Base-by-base conservation (phyloP, 1,140 invertebrate species). In the Mamestra configurata region DNA sequence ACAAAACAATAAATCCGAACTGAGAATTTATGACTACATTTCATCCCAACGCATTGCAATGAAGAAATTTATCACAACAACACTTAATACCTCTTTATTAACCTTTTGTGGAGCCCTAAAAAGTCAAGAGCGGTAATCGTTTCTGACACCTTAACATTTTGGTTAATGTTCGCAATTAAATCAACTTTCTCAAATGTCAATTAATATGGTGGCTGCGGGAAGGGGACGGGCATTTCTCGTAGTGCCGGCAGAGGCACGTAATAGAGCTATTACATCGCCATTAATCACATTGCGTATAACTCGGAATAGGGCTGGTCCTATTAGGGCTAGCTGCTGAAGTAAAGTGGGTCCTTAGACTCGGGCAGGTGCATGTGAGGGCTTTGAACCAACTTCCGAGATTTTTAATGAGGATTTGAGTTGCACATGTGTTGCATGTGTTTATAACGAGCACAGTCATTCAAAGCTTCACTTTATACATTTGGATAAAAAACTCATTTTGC, bases 221-320 rank as follows among this genome's bases (percentile, higher is more conserved):
- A 27, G 72, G 55, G 72, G 72, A 46, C 37, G 55, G 55, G 72
- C 35, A 75, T 57, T 75, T 75, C 72, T 75, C 53, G n/a, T 5
- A 64, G 70, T 75, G 72, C 51, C 73, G 40, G 55, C 35, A 76
- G 57, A 46, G 77, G 46, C 40, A 72, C 77, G 78, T 82, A 82
- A 82, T 82, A 77, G 68, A 82, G 73, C 79, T 75, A 82, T 82
- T 80, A 82, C 70, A 73, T 37, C 46, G 61, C 55, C 64, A 73
- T 82, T 80, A 79, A 79, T 79, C 77, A 79, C 73, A 64, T 76
- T 61, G 57, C 73, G 73, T 61, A 59, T 57, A 43, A 76, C 70
- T 7, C 43, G 35, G 37, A 57, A 43, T 75, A 76, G 73, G 73
- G 73, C 57, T 64, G 73, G n/a, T 57, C 24, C 66, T 70, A n/a